phyloP scores from a whole-genome alignment of 2,888 invertebrate genomes.

The Maniola hyperantus region DNA sequence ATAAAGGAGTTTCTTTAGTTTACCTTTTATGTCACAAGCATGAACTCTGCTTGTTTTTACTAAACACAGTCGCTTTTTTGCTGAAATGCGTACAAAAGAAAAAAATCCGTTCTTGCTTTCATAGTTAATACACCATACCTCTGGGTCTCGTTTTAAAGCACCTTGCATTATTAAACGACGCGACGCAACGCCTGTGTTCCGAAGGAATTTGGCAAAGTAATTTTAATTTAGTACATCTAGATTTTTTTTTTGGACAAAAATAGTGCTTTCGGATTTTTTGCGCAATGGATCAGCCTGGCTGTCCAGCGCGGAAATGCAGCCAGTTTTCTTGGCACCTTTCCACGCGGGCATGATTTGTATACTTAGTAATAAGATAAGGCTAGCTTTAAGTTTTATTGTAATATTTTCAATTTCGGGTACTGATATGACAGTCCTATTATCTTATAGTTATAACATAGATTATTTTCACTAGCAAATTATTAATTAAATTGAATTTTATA shows the following conservation, averaged over 20 bases:
- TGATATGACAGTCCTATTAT: no score
- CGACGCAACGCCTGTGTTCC: background rate
- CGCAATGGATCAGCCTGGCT: no score
- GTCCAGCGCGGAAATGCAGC: no score
- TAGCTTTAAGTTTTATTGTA: no score
- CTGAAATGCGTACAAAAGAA: conserved; percentile 20
- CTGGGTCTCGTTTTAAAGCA: background rate
- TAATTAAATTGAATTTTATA: no score
- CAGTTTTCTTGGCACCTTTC: no score
- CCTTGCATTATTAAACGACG: background rate
- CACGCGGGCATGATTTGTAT: no score
- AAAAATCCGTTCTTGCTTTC: conserved; percentile 22
- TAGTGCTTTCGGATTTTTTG: no score
- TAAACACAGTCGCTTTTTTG: conserved; percentile 18
- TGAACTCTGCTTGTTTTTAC: conserved; percentile 19
- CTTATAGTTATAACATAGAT: no score
- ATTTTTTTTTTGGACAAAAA: background rate
- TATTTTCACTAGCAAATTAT: no score
- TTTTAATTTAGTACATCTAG: background rate
- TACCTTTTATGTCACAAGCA: conserved; percentile 6
- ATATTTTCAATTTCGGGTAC: no score
- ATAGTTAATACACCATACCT: conserved; percentile 1
- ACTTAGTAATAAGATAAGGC: no score
- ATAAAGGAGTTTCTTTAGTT: background rate
- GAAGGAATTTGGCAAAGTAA: background rate